Evolutionary conservation across 2,113 vertebrate genomes (phyloP).

Genomic region (Polyodon spathula): DNA sequence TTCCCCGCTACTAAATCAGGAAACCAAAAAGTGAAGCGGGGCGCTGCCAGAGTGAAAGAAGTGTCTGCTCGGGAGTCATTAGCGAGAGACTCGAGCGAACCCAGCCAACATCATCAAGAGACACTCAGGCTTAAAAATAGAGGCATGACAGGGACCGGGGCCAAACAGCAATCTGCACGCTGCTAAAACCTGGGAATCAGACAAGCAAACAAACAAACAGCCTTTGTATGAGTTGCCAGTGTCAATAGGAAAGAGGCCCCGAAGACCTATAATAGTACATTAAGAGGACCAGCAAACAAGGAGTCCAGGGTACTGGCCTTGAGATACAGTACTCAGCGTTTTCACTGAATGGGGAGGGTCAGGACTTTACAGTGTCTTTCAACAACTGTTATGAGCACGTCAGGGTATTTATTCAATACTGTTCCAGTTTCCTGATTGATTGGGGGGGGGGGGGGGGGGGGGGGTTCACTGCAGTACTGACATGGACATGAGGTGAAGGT

Average conservation of each 20-base stretch:
- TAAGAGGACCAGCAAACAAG: slow-evolving; percentile 41
- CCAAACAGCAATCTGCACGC: slow-evolving; percentile 44
- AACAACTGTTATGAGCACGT: too few species aligned
- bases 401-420: too few species aligned
- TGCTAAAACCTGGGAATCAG: slow-evolving; percentile 50
- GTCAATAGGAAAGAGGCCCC: slow-evolving; percentile 44
- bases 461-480: too few species aligned
- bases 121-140: slow-evolving; percentile 59
- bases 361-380: neutral
- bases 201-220: slow-evolving; percentile 58
- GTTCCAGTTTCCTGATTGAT: too few species aligned
- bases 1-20: slow-evolving; percentile 92
- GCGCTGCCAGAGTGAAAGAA: slow-evolving; percentile 64
- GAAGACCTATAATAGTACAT: slow-evolving; percentile 47
- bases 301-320: too few species aligned
- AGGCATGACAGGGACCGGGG: slow-evolving; percentile 45
- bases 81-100: slow-evolving; percentile 50
- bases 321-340: too few species aligned
- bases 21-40: slow-evolving; percentile 64
- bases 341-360: neutral
- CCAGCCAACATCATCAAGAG: slow-evolving; percentile 54
- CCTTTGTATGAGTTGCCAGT: slow-evolving; percentile 49
- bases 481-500: too few species aligned
- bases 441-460: too few species aligned
- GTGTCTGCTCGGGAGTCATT: slow-evolving; percentile 56